Base-by-base conservation (phyloP, 1,140 invertebrate genomes). In the Antheraea pernyi region DNA sequence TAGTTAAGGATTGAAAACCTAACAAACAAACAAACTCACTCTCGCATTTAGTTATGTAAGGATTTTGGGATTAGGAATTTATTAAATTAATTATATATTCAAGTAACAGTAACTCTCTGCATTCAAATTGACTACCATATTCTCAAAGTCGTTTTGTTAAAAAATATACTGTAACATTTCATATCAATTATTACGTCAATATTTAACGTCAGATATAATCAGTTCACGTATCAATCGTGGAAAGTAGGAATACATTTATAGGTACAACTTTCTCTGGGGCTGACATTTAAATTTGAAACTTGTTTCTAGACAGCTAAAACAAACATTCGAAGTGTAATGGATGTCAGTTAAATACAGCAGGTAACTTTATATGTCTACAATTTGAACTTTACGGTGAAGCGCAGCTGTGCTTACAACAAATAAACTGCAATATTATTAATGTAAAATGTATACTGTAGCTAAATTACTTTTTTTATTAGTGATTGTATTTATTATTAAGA, bases 251-350 rank as follows among this genome's bases (percentile, higher is more conserved):
- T 82, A 75, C 65, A 78, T 80, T 79, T 80, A 77, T 73, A 75
- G 82, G 73, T 73, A 73, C 76, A 74, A 90, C 88, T 91, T 91
- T 91, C 89, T 82, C 87, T 82, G 67, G 73, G 65, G 64, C 75
- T 67, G 74, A 65, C 87, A 89, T 89, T 91, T 84, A 91, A 89
- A 91, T 91, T 89, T 89, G 84, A 89, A 91, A 91, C 88, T 89
- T 87, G 89, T 91, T 91, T 82, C 79, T 79, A 71, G 82, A 71
- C 74, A 80, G 46, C 76, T 82, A 78, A 83, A 88, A 79, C 81
- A 79, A 81, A 78, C 76, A 85, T 86, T 73, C 1, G 11, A 53
- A 53, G 16, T 53, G 16, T 53, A 53, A 53, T 53, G 80, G 70
- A 79, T 75, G 78, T 74, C 79, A 71, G 81, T 91, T 89, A 90